Percentiles rank a stretch among this genome's conserved stretches.
Evolutionary conservation across 2,797 vertebrate genomes (phyloP).

Genomic region (Falco biarmicus): DNA sequence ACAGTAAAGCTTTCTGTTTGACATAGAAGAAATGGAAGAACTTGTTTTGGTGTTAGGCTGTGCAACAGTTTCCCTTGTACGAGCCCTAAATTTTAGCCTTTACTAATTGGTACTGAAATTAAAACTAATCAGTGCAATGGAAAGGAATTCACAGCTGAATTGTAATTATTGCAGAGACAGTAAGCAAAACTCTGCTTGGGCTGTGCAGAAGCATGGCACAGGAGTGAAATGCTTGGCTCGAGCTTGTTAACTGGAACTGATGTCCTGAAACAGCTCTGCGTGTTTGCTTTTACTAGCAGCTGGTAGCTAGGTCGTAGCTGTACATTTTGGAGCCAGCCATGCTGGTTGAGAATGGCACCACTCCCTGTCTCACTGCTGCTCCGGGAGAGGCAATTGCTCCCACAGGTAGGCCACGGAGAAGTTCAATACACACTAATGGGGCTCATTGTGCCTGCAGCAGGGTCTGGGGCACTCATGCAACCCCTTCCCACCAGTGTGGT

Average conservation of each 20-base stretch:
- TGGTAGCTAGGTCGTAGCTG: not conserved
- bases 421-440: not conserved
- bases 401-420: not conserved
- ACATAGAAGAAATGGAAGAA: conserved; percentile 7
- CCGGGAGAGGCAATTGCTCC: not conserved
- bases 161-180: conserved; percentile 20
- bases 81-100: conserved; percentile 6
- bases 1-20: conserved; percentile 27
- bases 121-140: conserved; percentile 31
- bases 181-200: not conserved
- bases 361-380: not conserved
- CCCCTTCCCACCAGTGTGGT: not conserved
- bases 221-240: not conserved
- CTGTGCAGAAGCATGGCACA: not conserved
- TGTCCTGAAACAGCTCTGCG: not conserved
- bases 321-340: not conserved
- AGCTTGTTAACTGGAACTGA: conserved; percentile 9
- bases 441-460: not conserved
- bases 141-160: conserved; percentile 26
- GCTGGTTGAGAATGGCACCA: not conserved
- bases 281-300: not conserved
- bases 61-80: not conserved
- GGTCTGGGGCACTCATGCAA: not conserved
- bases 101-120: conserved; percentile 39
- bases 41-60: not conserved